phyloP scores from a whole-genome alignment of 1,140 invertebrate genomes.

The Metaphire vulgaris region DNA sequence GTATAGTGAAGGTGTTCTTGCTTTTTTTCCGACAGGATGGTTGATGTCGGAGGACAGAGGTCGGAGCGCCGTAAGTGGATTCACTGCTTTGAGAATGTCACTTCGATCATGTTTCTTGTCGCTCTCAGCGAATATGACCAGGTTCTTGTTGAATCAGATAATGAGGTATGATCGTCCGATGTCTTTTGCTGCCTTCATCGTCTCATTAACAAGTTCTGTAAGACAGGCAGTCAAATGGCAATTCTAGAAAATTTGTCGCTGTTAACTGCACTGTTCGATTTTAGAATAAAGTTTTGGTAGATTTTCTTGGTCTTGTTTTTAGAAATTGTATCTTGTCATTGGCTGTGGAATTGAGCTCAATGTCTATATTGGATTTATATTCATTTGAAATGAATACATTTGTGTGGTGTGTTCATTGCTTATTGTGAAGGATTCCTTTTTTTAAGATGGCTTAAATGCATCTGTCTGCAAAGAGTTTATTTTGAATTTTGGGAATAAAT shows the following conservation, averaged over 20 bases:
- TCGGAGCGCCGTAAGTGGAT: constrained; percentile 60
- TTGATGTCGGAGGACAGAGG: constrained; percentile 58
- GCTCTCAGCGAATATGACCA: constrained; percentile 59
- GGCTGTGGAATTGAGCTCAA: too few relatives aligned
- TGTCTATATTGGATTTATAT: too few relatives aligned
- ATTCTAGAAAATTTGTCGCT: not conserved
- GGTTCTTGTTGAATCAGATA: constrained; percentile 60
- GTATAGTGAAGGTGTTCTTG: too few relatives aligned
- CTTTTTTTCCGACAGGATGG: constrained; percentile 50
- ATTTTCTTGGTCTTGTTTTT: too few relatives aligned
- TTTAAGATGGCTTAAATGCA: too few relatives aligned
- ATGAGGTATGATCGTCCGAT: constrained; percentile 53
- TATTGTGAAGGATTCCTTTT: too few relatives aligned
- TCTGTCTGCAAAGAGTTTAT: too few relatives aligned
- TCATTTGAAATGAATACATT: too few relatives aligned
- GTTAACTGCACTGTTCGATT: not conserved
- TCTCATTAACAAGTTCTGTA: not conserved
- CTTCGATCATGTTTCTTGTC: constrained; percentile 60
- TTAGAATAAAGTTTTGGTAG: too few relatives aligned
- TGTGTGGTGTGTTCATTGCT: too few relatives aligned
- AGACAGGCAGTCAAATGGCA: not conserved
- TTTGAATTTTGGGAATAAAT: too few relatives aligned
- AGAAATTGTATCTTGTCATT: too few relatives aligned
- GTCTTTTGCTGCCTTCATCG: constrained; percentile 6
- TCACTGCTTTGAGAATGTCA: constrained; percentile 61